Evolutionary conservation across 2,797 vertebrate species (phyloP), one percentile per base, ranked within the genome.

Genomic region (Spatula clypeata): DNA sequence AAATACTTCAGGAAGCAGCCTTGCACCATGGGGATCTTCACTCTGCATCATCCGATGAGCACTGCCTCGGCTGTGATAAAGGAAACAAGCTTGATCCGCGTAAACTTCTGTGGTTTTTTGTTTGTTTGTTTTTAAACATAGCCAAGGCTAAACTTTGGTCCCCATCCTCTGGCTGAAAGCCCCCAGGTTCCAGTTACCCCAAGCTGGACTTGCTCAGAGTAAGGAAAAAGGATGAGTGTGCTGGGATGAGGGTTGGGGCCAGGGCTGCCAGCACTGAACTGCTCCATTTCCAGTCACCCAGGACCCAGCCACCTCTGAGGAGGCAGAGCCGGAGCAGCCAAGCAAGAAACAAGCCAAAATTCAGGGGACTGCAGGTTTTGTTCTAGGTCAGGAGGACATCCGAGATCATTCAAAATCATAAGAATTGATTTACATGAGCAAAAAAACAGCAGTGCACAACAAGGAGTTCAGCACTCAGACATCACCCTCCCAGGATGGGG

Each of bases 341-440:
- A 71, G 40, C 21, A 24, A 15, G 34, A 67, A 34, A 26, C 0
- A 19, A 87, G 18, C 7, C 44, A 45, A 10, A 70, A 67, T 7
- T 19, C 57, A 21, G 23, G 23, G 42, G 13, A 9, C 5, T 4
- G 29, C 31, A 70, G 65, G 64, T 9, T 34, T 51, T 45, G 27
- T 15, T 76, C 45, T 9, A 9, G 21, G 3, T 71, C 0, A 0
- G 36, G 27, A 45, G 57, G 23, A 40, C 27, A 36, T 31, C 44
- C 0, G 11, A 71, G 24, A 47, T 12, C 18, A 11, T 8, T 36
- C 61, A 19, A 80, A 62, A 27, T 4, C 62, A 74, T 51, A 2
- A 54, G 79, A 53, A 7, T 4, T 1, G 1, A 32, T 0, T 16
- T 1, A 10, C 0, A 0, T 4, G 47, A 77, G 53, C 14, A 29